phyloP scores from a whole-genome alignment of 1,140 invertebrate genomes.

The Nasonia longicornis region DNA sequence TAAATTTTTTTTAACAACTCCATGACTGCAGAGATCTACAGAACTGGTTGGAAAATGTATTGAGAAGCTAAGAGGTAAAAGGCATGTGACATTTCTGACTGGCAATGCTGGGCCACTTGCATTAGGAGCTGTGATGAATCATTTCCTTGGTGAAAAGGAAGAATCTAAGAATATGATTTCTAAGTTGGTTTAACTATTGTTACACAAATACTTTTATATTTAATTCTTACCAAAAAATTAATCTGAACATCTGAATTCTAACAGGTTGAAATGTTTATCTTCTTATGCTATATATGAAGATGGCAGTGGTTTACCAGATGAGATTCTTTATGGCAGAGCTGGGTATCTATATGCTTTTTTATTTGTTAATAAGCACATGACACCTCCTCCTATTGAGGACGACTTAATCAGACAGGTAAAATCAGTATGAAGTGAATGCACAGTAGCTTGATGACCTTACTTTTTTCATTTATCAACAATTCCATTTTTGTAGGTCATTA shows the following conservation, averaged over 20 bases:
- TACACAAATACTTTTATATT: neutral
- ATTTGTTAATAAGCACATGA: conserved; percentile 77
- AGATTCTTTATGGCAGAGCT: conserved; percentile 85
- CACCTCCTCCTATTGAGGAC: conserved; percentile 64
- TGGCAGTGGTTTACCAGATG: conserved; percentile 76
- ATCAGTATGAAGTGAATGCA: neutral
- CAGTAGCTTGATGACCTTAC: neutral
- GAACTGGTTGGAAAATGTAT: conserved; percentile 66
- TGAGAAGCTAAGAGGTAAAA: conserved; percentile 65
- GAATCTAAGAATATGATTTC: conserved; percentile 66
- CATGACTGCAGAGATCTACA: conserved; percentile 65
- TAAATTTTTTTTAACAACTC: conserved; percentile 42
- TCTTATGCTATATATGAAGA: conserved; percentile 67
- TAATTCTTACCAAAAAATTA: neutral
- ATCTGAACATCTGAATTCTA: conserved; percentile 23
- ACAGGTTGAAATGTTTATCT: conserved; percentile 70
- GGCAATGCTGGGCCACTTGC: conserved; percentile 83
- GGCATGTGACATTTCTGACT: conserved; percentile 78
- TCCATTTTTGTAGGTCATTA: conserved; percentile 71
- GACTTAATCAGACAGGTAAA: conserved; percentile 68
- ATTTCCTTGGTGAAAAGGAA: conserved; percentile 66
- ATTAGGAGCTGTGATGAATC: conserved; percentile 76
- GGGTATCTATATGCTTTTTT: conserved; percentile 87
- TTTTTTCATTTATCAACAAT: neutral
- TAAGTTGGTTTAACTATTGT: conserved; percentile 63